Conservation (phyloP, 2,888 invertebrate genomes). For the Stegana nigrithorax region DNA sequence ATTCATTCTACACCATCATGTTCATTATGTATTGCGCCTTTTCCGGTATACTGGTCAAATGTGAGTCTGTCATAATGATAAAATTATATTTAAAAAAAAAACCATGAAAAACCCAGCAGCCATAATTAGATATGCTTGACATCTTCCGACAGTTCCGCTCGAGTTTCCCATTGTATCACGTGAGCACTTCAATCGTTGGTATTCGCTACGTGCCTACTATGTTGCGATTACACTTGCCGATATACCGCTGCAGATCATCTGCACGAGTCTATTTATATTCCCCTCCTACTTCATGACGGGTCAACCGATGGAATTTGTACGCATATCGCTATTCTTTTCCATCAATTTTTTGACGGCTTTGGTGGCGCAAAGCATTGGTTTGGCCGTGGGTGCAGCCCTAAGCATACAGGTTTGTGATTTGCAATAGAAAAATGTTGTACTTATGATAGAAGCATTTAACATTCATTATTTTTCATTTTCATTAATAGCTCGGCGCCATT, state of each 20-base stretch:
- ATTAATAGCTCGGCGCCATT: constrained; percentile 91
- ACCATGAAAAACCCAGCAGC: no score
- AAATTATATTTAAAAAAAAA: not conserved
- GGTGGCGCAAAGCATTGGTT: constrained; percentile 87
- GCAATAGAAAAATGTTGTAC: not conserved
- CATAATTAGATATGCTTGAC: no score
- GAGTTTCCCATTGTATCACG: constrained; percentile 84
- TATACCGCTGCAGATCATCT: constrained; percentile 83
- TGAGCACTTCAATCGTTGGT: constrained; percentile 92
- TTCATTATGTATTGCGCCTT: constrained; percentile 96
- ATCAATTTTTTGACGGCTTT: constrained; percentile 83
- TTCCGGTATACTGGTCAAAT: constrained; percentile 88
- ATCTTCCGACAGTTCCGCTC: constrained; percentile 87
- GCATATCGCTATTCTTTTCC: constrained; percentile 79
- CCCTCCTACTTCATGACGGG: constrained; percentile 89
- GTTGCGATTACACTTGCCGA: constrained; percentile 82
- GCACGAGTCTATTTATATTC: constrained; percentile 79
- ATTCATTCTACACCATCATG: constrained; percentile 90
- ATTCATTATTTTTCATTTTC: constrained; percentile 42
- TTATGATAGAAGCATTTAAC: no score
- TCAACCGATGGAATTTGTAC: constrained; percentile 81
- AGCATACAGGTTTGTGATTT: constrained; percentile 75
- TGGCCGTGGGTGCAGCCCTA: constrained; percentile 86
- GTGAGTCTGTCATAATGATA: constrained; percentile 74
- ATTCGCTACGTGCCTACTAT: constrained; percentile 85